phyloP scores from a whole-genome alignment of 30 jellyfish, hydroid and myxozoan species.

The Haliclystus octoradiatus region DNA sequence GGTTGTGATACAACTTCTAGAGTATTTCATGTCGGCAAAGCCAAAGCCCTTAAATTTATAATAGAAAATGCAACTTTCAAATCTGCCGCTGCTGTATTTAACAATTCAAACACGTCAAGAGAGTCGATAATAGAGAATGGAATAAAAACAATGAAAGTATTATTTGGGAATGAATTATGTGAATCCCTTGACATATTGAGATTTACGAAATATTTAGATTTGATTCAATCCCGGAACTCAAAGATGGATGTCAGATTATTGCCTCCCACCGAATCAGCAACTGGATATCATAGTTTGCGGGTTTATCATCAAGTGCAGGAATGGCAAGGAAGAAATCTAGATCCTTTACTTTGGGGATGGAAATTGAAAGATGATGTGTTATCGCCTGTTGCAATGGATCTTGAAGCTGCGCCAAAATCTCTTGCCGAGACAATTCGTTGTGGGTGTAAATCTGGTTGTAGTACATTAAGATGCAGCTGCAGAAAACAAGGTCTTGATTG shows the following conservation, averaged over 20 bases:
- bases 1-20: constrained; percentile 30
- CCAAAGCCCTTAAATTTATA: constrained; percentile 7
- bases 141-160: too few relatives aligned
- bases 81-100: too few relatives aligned
- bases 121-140: too few relatives aligned
- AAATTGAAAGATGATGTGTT: constrained; percentile 6
- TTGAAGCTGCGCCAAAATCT: constrained; percentile 26
- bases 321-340: constrained; percentile 13
- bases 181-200: too few relatives aligned
- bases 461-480: constrained; percentile 18
- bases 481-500: constrained; percentile 20
- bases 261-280: constrained; percentile 35
- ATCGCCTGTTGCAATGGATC: constrained; percentile 10
- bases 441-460: constrained; percentile 21
- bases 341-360: constrained; percentile 38
- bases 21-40: constrained; percentile 17
- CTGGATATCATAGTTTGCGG: constrained; percentile 21
- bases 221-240: too few relatives aligned
- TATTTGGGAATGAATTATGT: too few relatives aligned
- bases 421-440: constrained; percentile 9
- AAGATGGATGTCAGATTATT: too few relatives aligned
- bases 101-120: too few relatives aligned
- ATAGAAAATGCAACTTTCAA: too few relatives aligned
- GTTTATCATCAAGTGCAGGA: constrained; percentile 24
- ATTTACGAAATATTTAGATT: too few relatives aligned